These are phyloP conservation scores for Anastatus disparis DNA, from an alignment of 1,140 invertebrate genomes.

Conservation along the genomic window DNA sequence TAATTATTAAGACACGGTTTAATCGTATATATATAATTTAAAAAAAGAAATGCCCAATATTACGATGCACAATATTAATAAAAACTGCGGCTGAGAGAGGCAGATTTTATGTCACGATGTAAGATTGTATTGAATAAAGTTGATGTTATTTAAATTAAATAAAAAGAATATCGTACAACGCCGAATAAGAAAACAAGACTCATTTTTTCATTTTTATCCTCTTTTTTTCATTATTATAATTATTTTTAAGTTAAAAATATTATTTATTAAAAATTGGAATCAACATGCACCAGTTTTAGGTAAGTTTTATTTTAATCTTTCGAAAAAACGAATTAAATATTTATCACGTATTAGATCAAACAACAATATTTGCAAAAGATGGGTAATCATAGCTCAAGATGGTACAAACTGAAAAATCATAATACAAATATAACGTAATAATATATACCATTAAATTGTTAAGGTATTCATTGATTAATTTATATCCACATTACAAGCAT, in stretches of 20 bases:
- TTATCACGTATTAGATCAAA: too few relatives aligned
- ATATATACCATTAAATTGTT: too few relatives aligned
- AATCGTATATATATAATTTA: constrained; percentile 27
- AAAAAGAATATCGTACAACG: constrained; percentile 43
- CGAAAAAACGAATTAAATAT: too few relatives aligned
- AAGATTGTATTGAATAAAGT: constrained; percentile 64
- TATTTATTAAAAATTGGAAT: too few relatives aligned
- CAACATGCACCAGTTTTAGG: too few relatives aligned
- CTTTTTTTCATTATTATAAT: neutral
- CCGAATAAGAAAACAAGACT: constrained; percentile 8
- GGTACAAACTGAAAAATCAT: too few relatives aligned
- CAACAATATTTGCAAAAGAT: too few relatives aligned
- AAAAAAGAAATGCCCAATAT: constrained; percentile 45
- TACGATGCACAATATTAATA: constrained; percentile 59
- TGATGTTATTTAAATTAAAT: constrained; percentile 66
- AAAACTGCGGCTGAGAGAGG: constrained; percentile 38
- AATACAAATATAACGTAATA: too few relatives aligned
- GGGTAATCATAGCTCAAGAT: too few relatives aligned
- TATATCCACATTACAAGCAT: too few relatives aligned
- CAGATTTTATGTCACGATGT: constrained; percentile 50
- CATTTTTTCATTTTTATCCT: neutral
- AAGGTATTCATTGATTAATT: too few relatives aligned
- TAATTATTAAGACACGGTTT: neutral
- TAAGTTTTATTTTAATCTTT: too few relatives aligned
- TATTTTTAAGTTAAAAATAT: neutral